phyloP scores from a whole-genome alignment of 2,113 vertebrate genomes.

The Oenanthe melanoleuca region DNA sequence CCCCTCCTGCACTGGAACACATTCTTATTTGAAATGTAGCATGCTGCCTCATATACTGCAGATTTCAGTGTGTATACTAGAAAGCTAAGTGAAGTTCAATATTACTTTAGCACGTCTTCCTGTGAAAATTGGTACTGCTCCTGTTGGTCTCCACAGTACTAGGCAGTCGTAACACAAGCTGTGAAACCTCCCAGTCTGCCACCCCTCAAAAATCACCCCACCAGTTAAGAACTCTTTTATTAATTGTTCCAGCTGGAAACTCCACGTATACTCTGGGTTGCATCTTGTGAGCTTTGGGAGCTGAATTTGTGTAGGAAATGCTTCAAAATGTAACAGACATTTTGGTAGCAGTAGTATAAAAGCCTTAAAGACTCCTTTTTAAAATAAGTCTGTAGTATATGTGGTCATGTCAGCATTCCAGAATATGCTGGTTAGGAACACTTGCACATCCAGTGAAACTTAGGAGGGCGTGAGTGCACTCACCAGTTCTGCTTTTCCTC shows the following conservation, averaged over 20 bases:
- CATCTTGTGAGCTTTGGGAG: not conserved
- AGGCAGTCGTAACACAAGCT: not conserved
- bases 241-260: not conserved
- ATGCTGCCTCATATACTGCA: not conserved
- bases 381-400: not conserved
- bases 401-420: not conserved
- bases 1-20: fast-evolving
- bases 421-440: conserved; percentile 22
- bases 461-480: not conserved
- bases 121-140: not conserved
- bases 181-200: not conserved
- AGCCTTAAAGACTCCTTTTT: not conserved
- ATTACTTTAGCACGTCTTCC: not conserved
- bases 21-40: not conserved
- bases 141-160: not conserved
- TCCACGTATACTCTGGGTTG: not conserved
- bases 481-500: conserved; percentile 14
- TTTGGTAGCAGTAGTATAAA: not conserved
- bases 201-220: not conserved
- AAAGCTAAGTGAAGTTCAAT: not conserved
- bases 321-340: not conserved
- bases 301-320: not conserved
- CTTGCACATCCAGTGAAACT: not conserved
- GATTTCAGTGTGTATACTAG: not conserved
- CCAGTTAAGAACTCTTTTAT: not conserved